These are phyloP conservation scores for Saccostrea cuccullata DNA, from an alignment of 1,140 invertebrate genomes.

Conservation along the genomic window DNA sequence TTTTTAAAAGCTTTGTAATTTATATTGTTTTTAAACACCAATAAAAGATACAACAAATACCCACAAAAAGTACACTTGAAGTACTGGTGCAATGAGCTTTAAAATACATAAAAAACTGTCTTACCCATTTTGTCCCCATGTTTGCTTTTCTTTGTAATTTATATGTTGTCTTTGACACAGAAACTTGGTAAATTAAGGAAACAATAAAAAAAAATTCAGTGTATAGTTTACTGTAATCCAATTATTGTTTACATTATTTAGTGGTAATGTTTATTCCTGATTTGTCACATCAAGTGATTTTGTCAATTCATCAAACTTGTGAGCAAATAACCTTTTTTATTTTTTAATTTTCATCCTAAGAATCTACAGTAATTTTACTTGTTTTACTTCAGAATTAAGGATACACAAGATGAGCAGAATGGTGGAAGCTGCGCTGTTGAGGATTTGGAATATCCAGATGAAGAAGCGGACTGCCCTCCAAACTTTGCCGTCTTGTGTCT, in stretches of 20 bases:
- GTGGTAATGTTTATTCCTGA: no score
- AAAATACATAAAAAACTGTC: neutral
- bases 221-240: no score
- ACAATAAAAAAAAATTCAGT: neutral
- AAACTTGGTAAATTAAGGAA: slow-evolving; percentile 35
- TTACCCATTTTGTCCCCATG: slow-evolving; percentile 50
- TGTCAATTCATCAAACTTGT: no score
- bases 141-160: slow-evolving; percentile 46
- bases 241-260: no score
- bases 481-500: slow-evolving; percentile 77
- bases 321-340: no score
- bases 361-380: neutral
- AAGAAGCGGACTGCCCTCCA: slow-evolving; percentile 3
- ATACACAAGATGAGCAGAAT: slow-evolving; percentile 81
- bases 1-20: no score
- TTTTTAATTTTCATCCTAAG: neutral
- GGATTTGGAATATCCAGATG: slow-evolving; percentile 80
- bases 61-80: neutral
- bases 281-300: no score
- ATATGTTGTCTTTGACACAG: slow-evolving; percentile 49
- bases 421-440: slow-evolving; percentile 81
- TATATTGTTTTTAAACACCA: no score
- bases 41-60: neutral
- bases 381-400: slow-evolving; percentile 48
- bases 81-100: no score